phyloP scores from a whole-genome alignment of 2,888 invertebrate genomes.

The Drosophila maculinotata region DNA sequence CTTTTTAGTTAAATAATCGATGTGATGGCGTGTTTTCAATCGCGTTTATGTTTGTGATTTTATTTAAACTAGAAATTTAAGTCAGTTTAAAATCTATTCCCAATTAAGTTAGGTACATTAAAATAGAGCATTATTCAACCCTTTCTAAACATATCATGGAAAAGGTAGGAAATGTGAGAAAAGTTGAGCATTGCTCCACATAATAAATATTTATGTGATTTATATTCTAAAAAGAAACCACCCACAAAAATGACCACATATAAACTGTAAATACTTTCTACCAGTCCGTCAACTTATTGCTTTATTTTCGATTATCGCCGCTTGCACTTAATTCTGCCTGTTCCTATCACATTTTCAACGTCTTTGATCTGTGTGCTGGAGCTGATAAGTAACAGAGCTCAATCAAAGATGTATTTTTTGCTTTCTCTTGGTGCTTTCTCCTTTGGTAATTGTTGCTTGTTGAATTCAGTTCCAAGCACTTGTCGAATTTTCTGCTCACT shows the following conservation, averaged over 20 bases:
- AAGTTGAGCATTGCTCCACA: neutral
- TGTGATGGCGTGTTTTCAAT: constrained; percentile 12
- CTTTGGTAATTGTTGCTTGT: constrained; percentile 76
- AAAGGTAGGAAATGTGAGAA: neutral
- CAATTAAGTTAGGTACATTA: too few relatives aligned
- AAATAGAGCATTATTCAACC: neutral
- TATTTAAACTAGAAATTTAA: neutral
- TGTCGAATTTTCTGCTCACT: constrained; percentile 35
- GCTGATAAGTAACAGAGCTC: constrained; percentile 49
- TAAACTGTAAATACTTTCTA: constrained; percentile 11
- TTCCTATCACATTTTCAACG: constrained; percentile 56
- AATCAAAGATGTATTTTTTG: constrained; percentile 49
- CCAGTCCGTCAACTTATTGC: constrained; percentile 51
- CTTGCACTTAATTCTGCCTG: constrained; percentile 68
- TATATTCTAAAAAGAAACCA: neutral
- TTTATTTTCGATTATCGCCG: constrained; percentile 75
- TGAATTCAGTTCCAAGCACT: constrained; percentile 64
- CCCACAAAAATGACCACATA: constrained; percentile 34
- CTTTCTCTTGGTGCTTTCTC: constrained; percentile 2
- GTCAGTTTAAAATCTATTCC: constrained; percentile 2
- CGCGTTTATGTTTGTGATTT: constrained; percentile 19
- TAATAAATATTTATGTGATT: too few relatives aligned
- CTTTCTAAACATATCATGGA: neutral
- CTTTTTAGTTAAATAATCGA: constrained; percentile 12
- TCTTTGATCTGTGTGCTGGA: constrained; percentile 57